A percentile compares a stretch with the other conserved stretches of the same genome.
Evolutionary conservation across 2,113 vertebrate species (phyloP).

Genomic region (Sprattus sprattus): DNA sequence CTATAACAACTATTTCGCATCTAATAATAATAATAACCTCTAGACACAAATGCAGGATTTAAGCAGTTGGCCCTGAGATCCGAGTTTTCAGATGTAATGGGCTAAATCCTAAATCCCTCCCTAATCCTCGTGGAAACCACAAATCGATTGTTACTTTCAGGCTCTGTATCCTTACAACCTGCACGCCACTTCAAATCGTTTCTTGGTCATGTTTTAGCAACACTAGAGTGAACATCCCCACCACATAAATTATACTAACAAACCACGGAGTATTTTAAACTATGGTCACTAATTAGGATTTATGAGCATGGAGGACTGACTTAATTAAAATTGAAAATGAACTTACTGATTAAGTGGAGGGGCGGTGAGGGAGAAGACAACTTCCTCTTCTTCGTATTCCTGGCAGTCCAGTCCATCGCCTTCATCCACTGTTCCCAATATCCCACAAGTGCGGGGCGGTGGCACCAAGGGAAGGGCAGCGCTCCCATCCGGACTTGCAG

Average conservation of each 20-base stretch:
- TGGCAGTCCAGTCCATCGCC: slow-evolving; percentile 26
- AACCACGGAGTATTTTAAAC: too few relatives aligned
- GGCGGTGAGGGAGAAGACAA: slow-evolving; percentile 28
- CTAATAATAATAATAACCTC: background rate
- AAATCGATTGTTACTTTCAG: slow-evolving; percentile 8
- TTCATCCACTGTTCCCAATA: slow-evolving; percentile 25
- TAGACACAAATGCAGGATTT: background rate
- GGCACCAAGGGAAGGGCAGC: slow-evolving; percentile 12
- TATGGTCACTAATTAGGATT: background rate
- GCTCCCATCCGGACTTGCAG: slow-evolving; percentile 3
- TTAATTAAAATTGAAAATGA: background rate
- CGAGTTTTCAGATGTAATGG: background rate
- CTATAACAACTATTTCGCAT: too few relatives aligned
- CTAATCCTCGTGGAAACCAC: slow-evolving; percentile 9
- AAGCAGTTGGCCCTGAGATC: background rate
- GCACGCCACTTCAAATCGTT: background rate
- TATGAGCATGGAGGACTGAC: background rate
- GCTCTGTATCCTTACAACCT: background rate
- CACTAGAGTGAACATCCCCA: background rate
- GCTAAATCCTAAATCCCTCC: background rate
- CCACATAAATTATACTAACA: background rate
- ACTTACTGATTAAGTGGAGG: slow-evolving; percentile 31
- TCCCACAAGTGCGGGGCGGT: background rate
- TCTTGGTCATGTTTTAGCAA: background rate
- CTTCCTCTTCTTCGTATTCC: slow-evolving; percentile 35